These are phyloP conservation scores for Chaetorhynchus papuensis DNA, from an alignment of 2,113 vertebrate species.

Conservation along the genomic window DNA sequence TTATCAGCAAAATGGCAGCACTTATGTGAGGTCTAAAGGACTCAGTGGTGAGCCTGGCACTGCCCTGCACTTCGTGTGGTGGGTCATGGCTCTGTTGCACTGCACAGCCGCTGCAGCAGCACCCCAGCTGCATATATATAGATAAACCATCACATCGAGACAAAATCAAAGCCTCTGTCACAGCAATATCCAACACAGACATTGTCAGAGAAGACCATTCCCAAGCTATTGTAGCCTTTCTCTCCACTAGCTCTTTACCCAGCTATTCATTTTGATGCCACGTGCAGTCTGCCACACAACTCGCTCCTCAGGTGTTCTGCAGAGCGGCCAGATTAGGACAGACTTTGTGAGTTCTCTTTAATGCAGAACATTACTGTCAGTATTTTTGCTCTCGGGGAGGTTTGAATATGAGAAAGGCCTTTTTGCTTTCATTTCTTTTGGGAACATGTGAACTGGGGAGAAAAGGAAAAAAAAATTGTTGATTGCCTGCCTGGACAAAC, in stretches of 20 bases:
- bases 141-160: accelerated
- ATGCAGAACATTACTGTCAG: background rate
- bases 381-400: background rate
- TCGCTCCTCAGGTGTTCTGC: background rate
- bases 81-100: background rate
- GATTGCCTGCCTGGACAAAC: background rate
- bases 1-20: background rate
- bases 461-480: background rate
- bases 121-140: accelerated
- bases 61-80: accelerated
- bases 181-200: background rate
- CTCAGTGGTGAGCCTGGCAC: background rate
- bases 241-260: background rate
- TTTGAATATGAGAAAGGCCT: background rate
- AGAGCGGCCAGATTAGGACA: background rate
- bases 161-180: background rate
- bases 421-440: background rate
- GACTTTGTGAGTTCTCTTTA: background rate
- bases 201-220: background rate
- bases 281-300: background rate
- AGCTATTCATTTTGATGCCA: background rate
- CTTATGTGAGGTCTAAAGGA: background rate
- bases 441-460: background rate
- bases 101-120: background rate
- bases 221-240: background rate